Evolutionary conservation across 2,888 invertebrate species (phyloP).

Genomic region (Lithosia quadra): DNA sequence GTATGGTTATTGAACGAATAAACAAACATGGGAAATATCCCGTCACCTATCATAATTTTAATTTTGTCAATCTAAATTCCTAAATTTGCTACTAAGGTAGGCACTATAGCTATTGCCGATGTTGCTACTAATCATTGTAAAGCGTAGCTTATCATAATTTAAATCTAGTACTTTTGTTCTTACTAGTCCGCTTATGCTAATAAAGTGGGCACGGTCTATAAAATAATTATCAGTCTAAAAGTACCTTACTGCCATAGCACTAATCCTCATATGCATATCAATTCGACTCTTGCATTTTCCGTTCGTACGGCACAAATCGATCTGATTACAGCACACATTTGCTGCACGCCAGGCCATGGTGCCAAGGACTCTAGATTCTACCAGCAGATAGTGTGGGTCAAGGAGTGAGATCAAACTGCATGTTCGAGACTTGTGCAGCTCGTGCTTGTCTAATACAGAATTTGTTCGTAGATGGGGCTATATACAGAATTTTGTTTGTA

Average conservation of each 20-base stretch:
- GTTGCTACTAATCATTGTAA: too few species aligned
- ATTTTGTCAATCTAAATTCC: too few species aligned
- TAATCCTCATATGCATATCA: not conserved
- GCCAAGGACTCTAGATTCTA: slow-evolving; percentile 47
- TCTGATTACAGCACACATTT: slow-evolving; percentile 31
- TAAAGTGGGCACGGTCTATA: not conserved
- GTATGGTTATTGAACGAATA: too few species aligned
- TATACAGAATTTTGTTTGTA: not conserved
- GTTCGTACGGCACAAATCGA: slow-evolving; percentile 32
- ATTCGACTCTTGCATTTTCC: not conserved
- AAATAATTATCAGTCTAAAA: not conserved
- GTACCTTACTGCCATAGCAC: not conserved
- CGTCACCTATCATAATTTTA: too few species aligned
- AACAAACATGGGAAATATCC: too few species aligned
- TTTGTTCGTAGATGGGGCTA: too few species aligned
- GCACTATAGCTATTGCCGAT: too few species aligned
- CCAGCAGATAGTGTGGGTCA: slow-evolving; percentile 39
- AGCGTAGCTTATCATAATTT: too few species aligned
- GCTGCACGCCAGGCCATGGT: slow-evolving; percentile 24
- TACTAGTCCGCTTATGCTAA: too few species aligned
- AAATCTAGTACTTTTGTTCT: not conserved
- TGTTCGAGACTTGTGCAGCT: not conserved
- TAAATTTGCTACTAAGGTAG: too few species aligned
- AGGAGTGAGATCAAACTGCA: slow-evolving; percentile 27
- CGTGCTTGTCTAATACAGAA: not conserved